Evolutionary conservation across 2,797 vertebrate species (phyloP).

Genomic region (Calcarius lapponicus): DNA sequence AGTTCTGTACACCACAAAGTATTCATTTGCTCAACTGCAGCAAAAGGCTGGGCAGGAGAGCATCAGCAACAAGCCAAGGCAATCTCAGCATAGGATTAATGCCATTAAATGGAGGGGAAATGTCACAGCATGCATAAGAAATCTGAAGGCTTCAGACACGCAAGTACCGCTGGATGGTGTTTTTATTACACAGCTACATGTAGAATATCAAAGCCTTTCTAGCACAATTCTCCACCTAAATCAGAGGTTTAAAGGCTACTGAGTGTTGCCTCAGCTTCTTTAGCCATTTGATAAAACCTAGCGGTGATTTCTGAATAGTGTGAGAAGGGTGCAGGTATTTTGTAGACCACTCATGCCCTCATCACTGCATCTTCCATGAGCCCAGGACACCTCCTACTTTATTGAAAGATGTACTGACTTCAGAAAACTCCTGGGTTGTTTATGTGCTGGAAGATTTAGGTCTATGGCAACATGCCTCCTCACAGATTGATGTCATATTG

Average conservation of each 20-base stretch:
- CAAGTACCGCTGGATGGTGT: background rate
- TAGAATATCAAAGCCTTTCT: constrained; percentile 9
- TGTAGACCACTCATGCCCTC: background rate
- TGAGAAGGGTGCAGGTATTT: background rate
- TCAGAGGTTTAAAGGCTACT: background rate
- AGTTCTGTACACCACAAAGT: background rate
- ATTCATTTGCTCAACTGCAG: background rate
- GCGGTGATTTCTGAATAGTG: background rate
- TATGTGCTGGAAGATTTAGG: background rate
- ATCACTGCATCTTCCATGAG: background rate
- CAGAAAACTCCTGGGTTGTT: background rate
- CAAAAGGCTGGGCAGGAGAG: background rate
- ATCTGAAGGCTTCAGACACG: constrained; percentile 26
- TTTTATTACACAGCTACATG: constrained; percentile 13
- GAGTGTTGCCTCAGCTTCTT: background rate
- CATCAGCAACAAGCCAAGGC: constrained; percentile 37
- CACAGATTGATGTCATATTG: background rate
- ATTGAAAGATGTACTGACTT: background rate
- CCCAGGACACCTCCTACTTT: background rate
- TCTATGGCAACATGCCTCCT: background rate
- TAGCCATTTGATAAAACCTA: background rate
- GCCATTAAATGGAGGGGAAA: constrained; percentile 48
- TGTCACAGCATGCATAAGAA: constrained; percentile 59
- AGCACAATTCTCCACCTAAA: background rate
- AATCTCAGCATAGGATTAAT: background rate